These are phyloP conservation scores for Sicus ferrugineus DNA, from an alignment of 2,888 invertebrate species.

Conservation along the genomic window DNA sequence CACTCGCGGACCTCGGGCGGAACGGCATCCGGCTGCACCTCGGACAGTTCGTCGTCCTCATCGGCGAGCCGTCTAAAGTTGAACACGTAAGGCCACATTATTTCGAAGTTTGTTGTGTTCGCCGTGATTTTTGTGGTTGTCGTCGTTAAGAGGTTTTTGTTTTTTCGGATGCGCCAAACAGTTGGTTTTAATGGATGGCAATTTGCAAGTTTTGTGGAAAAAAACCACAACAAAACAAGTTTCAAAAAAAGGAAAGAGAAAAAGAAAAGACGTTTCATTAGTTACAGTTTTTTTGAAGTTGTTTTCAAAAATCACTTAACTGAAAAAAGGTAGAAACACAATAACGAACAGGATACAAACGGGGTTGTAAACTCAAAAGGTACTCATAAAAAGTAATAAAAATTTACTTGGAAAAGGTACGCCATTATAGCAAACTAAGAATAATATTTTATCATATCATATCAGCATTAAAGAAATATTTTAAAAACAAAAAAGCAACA, in stretches of 20 bases:
- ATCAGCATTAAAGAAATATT: no score
- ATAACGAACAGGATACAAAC: neutral
- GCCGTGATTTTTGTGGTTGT: conserved; percentile 17
- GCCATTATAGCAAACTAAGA: no score
- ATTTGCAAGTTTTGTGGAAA: conserved; percentile 17
- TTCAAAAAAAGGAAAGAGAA: conserved; percentile 43
- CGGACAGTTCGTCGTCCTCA: conserved; percentile 94
- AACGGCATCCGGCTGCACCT: conserved; percentile 95
- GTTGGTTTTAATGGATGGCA: conserved; percentile 27
- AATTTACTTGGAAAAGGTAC: neutral
- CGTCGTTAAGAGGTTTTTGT: conserved; percentile 16
- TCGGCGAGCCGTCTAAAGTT: conserved; percentile 77
- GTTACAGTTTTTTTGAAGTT: conserved; percentile 29
- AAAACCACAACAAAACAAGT: conserved; percentile 30
- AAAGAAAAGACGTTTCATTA: conserved; percentile 41
- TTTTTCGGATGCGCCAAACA: conserved; percentile 10
- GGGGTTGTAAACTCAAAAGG: no score
- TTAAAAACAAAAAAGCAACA: no score
- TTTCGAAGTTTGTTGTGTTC: neutral
- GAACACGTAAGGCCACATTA: conserved; percentile 19
- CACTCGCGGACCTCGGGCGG: conserved; percentile 96
- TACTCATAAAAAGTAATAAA: neutral
- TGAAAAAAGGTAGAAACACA: neutral
- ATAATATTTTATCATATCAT: no score
- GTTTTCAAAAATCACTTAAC: conserved; percentile 29